Base-by-base conservation (phyloP, 2,113 vertebrate species). In the Pseudorasbora parva region DNA sequence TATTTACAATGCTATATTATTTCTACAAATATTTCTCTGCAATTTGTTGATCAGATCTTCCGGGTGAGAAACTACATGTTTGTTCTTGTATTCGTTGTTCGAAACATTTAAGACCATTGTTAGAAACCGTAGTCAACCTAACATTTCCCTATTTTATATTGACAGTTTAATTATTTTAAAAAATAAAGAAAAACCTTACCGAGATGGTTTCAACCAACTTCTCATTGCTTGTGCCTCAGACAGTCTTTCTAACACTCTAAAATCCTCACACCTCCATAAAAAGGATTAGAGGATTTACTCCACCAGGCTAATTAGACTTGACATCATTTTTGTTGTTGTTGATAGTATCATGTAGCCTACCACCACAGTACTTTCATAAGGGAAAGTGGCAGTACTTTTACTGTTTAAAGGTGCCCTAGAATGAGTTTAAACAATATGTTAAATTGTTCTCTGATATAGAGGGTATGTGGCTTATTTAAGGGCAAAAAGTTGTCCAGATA, bases 221-320 rank as follows among this genome's bases (percentile, higher is more conserved):
- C 76, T 15, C 72, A 10, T 15, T 51, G 45, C 47, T 10, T 78
- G 51, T 80, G 27, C 66, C 27, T 51, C 17, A n/a, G n/a, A n/a
- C n/a, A 37, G 41, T 77, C 37, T 54, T 41, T 37, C n/a, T 56
- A 45, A 17, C 25, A 37, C 33, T 57, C 51, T 23, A 56, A 8
- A 43, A 21, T 25, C 25, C 68, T 59, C 60, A 80, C 88, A 85
- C 75, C 43, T 60, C 51, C 30, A 43, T 81, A 57, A 80, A 81
- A 43, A 80, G 90, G 92, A 93, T 94, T 92, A 93, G 77, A 21
- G 87, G 91, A 87, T 93, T 93, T 89, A 85, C 54, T 57, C 72
- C 86, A 60, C 82, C 78, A 73, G 45, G 62, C 71, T 86, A 84
- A 90, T 76, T 43, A 83, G 82, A 86, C 82, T 81, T 84, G 14